These are phyloP conservation scores for Mimachlamys varia DNA, from an alignment of 2,888 invertebrate species.

Conservation along the genomic window DNA sequence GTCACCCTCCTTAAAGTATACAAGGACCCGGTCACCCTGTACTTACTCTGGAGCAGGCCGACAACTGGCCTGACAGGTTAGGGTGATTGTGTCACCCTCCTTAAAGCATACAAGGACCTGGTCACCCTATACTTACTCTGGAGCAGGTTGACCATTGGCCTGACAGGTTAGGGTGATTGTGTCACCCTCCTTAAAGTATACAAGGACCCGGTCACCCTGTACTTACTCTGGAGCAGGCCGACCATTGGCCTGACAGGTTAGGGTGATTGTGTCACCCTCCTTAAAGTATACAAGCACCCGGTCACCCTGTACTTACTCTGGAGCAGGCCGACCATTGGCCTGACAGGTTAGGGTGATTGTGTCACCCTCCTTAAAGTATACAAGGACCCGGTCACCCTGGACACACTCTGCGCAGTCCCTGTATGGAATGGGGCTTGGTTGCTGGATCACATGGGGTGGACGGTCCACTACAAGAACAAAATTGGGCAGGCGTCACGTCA, in stretches of 20 bases:
- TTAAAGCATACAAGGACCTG: too few relatives aligned
- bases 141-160: too few relatives aligned
- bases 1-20: too few relatives aligned
- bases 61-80: too few relatives aligned
- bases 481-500: neutral
- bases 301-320: neutral
- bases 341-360: neutral
- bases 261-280: too few relatives aligned
- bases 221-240: too few relatives aligned
- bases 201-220: neutral
- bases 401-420: neutral
- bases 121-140: too few relatives aligned
- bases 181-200: too few relatives aligned
- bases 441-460: constrained; percentile 2
- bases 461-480: neutral
- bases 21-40: neutral
- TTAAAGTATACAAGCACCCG: too few relatives aligned
- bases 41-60: too few relatives aligned
- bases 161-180: too few relatives aligned
- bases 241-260: too few relatives aligned
- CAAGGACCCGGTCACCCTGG: neutral
- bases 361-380: neutral
- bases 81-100: neutral
- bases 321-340: neutral
- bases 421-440: neutral